Percentiles rank a stretch among this genome's conserved stretches.
Evolutionary conservation across 1,140 invertebrate genomes (phyloP).

Genomic region (Spodoptera frugiperda): DNA sequence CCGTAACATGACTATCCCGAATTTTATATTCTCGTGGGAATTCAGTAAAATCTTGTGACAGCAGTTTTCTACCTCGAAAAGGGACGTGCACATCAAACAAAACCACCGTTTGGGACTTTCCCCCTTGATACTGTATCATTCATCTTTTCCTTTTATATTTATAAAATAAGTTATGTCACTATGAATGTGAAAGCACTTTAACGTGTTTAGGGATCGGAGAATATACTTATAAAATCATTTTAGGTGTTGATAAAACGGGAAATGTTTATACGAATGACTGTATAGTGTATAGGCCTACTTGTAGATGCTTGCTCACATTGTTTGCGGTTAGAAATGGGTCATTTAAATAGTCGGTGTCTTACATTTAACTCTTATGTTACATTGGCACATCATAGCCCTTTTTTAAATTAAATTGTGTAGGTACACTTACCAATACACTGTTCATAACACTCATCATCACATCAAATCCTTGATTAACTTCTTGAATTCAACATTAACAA

Average conservation of each 20-base stretch:
- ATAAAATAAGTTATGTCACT: not conserved
- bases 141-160: conserved; percentile 22
- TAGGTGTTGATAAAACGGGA: no score
- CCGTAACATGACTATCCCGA: conserved; percentile 23
- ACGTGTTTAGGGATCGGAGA: no score
- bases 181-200: not conserved
- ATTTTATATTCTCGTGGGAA: conserved; percentile 20
- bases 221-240: no score
- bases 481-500: not conserved
- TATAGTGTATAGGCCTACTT: not conserved
- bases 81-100: conserved; percentile 38
- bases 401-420: not conserved
- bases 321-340: no score
- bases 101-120: conserved; percentile 19
- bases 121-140: conserved; percentile 21
- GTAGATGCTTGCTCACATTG: not conserved
- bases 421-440: not conserved
- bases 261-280: not conserved
- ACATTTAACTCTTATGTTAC: no score
- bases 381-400: not conserved
- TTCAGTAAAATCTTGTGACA: conserved; percentile 23
- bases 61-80: conserved; percentile 24
- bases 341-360: no score
- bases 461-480: not conserved
- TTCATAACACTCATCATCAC: not conserved